Base-by-base conservation (phyloP, 2,888 invertebrate genomes). In the Noctua fimbriata region DNA sequence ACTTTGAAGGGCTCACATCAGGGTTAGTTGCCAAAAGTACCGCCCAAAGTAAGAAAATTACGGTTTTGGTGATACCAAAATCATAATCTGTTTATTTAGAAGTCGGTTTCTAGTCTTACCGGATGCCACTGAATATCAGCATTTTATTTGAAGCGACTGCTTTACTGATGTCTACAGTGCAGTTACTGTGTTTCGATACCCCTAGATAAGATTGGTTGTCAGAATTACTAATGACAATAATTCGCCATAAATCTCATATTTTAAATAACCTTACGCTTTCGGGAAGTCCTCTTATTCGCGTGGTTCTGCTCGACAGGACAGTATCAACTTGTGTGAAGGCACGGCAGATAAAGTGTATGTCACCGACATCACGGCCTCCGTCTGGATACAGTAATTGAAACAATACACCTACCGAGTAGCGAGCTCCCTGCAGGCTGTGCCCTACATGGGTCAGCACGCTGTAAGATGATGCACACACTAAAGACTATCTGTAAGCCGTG, bases 381-480 rank as follows among this genome's bases (percentile, higher is more conserved):
- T 52, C 77, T 76, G 82, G 89, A 83, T 75, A 76, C 77, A 60
- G 52, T 82, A 81, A 84, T 88, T 88, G 78, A 87, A 81, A 79
- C 86, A 84, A 82, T 85, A 83, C 78, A 78, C 79, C 75, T 72
- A 83, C 75, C 71, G 73, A 73, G 63, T 69, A 83, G 73, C 74
- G 73, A 73, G 66, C 75, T 77, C 77, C 74, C 72, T 55, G 73
- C 75, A 69, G 32, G 10, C 63, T 63, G 28, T 1, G 18, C 79
- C 67, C 78, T 65, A 74, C 72, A 44, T 70, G n/a, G 77, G 78
- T 76, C 63, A 72, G 52, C 66, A 69, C 32, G 16, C 65, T 70
- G 49, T 75, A 80, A 82, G 75, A 78, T 79, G 63, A 71, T 49
- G 67, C 74, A 58, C 74, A 76, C 63, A 69, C 14, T 58, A 36